These are phyloP conservation scores for Colossoma macropomum DNA, from an alignment of 2,113 vertebrate species.

Conservation along the genomic window DNA sequence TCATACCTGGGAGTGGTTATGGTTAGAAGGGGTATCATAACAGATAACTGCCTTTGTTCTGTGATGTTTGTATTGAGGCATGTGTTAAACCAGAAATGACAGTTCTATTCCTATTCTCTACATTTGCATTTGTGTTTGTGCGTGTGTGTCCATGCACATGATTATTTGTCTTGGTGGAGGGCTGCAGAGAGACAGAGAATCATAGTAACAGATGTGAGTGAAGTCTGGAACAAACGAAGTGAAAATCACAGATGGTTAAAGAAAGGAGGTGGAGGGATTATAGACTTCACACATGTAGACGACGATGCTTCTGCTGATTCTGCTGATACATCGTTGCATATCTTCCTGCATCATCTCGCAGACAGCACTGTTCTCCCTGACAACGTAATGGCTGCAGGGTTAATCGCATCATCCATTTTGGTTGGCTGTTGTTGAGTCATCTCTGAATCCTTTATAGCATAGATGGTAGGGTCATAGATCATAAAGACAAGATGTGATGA, in stretches of 20 bases:
- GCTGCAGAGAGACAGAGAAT: conserved; percentile 9
- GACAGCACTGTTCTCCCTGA: conserved; percentile 1
- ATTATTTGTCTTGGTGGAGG: not conserved
- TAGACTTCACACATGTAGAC: not conserved
- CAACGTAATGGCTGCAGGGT: conserved; percentile 16
- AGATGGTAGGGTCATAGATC: conserved; percentile 19
- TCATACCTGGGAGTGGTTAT: no score
- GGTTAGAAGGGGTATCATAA: not conserved
- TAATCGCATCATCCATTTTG: conserved; percentile 37
- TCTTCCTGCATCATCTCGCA: conserved; percentile 31
- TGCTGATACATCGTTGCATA: conserved; percentile 7
- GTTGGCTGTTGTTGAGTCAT: conserved; percentile 6
- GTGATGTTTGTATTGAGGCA: not conserved
- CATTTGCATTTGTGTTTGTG: not conserved
- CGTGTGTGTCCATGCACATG: not conserved
- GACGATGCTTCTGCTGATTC: conserved; percentile 23
- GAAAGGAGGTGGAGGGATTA: conserved; percentile 16
- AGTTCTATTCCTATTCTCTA: not conserved
- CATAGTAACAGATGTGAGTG: conserved; percentile 49
- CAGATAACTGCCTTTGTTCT: not conserved
- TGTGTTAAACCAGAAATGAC: not conserved
- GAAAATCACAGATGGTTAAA: conserved; percentile 49
- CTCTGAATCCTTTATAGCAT: conserved; percentile 13
- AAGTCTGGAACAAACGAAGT: conserved; percentile 50
- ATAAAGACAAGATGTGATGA: conserved; percentile 20